Conservation (phyloP, 92 coral and sea anemone species). For the Porites rus region DNA sequence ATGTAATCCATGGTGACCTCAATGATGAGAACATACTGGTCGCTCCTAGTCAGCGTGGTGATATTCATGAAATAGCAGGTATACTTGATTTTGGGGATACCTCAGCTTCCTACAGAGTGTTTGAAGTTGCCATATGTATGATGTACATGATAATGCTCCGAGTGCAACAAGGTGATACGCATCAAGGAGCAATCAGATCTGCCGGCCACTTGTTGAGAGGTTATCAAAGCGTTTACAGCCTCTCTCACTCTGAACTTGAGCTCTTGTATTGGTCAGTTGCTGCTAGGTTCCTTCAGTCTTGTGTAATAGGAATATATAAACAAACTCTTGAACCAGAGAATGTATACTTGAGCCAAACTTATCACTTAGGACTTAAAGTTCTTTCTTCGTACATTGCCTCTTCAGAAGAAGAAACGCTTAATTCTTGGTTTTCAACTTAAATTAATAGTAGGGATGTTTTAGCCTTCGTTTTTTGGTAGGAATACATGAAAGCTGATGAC, state of each 20-base stretch:
- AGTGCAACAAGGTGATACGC: slow-evolving; percentile 26
- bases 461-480: no score
- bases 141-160: slow-evolving; percentile 48
- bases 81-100: slow-evolving; percentile 79
- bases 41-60: neutral
- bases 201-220: slow-evolving; percentile 61
- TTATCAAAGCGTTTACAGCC: slow-evolving; percentile 57
- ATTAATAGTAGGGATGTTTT: no score
- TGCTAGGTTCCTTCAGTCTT: slow-evolving; percentile 57
- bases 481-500: no score
- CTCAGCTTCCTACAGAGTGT: slow-evolving; percentile 60
- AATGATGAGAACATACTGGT: slow-evolving; percentile 63
- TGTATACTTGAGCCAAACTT: slow-evolving; percentile 31
- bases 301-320: slow-evolving; percentile 50
- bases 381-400: slow-evolving; percentile 36
- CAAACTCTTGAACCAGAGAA: slow-evolving; percentile 68
- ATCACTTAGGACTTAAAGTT: neutral
- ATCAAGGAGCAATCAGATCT: slow-evolving; percentile 23
- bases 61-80: slow-evolving; percentile 13
- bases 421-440: slow-evolving; percentile 30
- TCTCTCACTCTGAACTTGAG: slow-evolving; percentile 38
- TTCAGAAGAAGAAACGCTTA: slow-evolving; percentile 29
- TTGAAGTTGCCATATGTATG: slow-evolving; percentile 80
- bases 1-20: slow-evolving; percentile 75
- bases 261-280: slow-evolving; percentile 71